Evolutionary conservation across 2,797 vertebrate genomes (phyloP).

Genomic region (Australoheros facetus): DNA sequence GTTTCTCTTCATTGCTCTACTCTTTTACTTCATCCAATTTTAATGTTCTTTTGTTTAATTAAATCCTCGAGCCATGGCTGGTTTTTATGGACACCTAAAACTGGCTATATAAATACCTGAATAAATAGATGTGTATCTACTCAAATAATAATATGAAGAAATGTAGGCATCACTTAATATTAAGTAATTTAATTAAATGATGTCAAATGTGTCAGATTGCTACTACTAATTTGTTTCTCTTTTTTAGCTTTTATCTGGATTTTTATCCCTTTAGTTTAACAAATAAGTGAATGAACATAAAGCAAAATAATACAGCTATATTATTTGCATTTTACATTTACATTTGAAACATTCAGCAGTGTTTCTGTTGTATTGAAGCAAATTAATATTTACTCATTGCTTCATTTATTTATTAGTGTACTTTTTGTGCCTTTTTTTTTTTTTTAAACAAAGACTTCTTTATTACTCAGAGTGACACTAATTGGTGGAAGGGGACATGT

Average conservation of each 20-base stretch:
- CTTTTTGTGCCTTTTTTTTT: neutral
- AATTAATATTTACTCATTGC: neutral
- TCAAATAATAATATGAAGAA: neutral
- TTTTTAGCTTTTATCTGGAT: neutral
- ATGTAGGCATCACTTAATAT: too few relatives aligned
- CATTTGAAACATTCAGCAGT: neutral
- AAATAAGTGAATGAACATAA: neutral
- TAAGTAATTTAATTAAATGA: too few relatives aligned
- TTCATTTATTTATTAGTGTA: neutral
- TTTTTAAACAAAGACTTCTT: neutral
- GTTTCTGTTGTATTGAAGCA: neutral
- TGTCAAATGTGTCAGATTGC: neutral
- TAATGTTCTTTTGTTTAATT: neutral
- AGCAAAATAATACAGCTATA: too few relatives aligned
- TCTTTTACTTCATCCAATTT: neutral
- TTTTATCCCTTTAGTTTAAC: neutral
- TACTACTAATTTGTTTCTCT: neutral
- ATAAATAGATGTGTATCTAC: neutral
- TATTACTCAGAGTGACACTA: conserved; percentile 89
- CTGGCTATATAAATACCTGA: neutral
- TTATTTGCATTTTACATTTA: too few relatives aligned
- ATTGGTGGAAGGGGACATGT: conserved; percentile 99
- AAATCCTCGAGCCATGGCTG: neutral
- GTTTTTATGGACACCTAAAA: neutral
- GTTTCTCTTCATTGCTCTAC: neutral